Base-by-base conservation (phyloP, 2,888 invertebrate species). In the Electrophaes corylata region DNA sequence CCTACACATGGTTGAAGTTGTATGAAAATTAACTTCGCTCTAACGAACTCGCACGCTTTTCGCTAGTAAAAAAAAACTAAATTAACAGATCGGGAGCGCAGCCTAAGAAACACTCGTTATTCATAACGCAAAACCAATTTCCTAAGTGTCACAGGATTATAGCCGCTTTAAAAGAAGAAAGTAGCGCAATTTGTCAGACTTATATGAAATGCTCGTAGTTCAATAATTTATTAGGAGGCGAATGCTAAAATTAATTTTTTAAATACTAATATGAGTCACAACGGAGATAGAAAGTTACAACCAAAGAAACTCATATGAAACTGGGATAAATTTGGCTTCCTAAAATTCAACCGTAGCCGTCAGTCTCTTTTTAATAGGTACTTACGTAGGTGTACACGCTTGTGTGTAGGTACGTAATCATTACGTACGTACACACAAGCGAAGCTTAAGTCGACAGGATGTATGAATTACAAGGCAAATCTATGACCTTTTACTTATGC, bases 51-150 rank as follows among this genome's bases (percentile, higher is more conserved):
- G n/a, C n/a, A n/a, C n/a, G n/a, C n/a, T n/a, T n/a, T n/a, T n/a
- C n/a, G n/a, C n/a, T n/a, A n/a, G n/a, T n/a, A n/a, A 16, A 18
- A n/a, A 23, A 19, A 43, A n/a, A 23, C 8, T 2, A 35, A 10
- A 29, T 19, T 5, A 33, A 46, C 23, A 40, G 4, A 46, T 52
- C 11, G n/a, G n/a, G 23, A 45, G 50, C 31, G 20, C 33, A 56
- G 41, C 57, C 64, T 46, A 48, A 59, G 60, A 60, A 57, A 67
- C 57, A 63, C 60, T 68, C 69, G 79, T 81, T 77, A 79, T 75
- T 80, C 74, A 75, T 68, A 60, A 16, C 64, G 66, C 59, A 74
- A 78, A 84, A 80, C 76, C 76, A 81, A 83, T 83, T 83, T 78
- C 63, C 67, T 66, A 81, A 79, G 76, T 81, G 79, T 83, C 82